These are phyloP conservation scores for Lymantria dispar DNA, from an alignment of 2,888 invertebrate species.

Conservation along the genomic window DNA sequence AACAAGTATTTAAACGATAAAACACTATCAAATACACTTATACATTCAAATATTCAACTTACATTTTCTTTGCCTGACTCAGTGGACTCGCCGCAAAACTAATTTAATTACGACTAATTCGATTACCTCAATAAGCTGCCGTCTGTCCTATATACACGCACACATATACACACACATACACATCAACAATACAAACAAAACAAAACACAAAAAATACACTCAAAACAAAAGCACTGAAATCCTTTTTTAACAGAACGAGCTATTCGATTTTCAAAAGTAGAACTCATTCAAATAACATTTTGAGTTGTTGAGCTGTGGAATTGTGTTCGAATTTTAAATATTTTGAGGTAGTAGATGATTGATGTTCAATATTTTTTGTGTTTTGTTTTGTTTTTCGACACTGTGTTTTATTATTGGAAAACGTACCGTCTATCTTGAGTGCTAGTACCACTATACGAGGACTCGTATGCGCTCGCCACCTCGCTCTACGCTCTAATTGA, in stretches of 20 bases:
- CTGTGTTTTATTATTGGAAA: slow-evolving; percentile 44
- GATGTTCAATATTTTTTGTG: neutral
- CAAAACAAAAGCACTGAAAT: slow-evolving; percentile 19
- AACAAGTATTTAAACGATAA: slow-evolving; percentile 17
- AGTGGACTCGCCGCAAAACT: slow-evolving; percentile 47
- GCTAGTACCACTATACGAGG: slow-evolving; percentile 53
- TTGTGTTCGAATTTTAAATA: slow-evolving; percentile 10
- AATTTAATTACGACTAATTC: slow-evolving; percentile 77
- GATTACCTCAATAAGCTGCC: slow-evolving; percentile 64
- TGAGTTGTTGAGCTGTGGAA: slow-evolving; percentile 5
- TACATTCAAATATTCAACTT: slow-evolving; percentile 37
- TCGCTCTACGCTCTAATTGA: slow-evolving; percentile 72
- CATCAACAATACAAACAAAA: neutral
- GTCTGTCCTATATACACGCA: slow-evolving; percentile 42
- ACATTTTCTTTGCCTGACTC: slow-evolving; percentile 47
- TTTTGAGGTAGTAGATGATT: neutral
- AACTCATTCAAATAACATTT: neutral
- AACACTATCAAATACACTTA: slow-evolving; percentile 22
- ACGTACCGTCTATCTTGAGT: slow-evolving; percentile 64
- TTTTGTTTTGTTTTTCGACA: slow-evolving; percentile 21
- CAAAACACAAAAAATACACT: slow-evolving; percentile 7
- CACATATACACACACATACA: slow-evolving; percentile 23
- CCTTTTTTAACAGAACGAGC: neutral
- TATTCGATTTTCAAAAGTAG: slow-evolving; percentile 15
- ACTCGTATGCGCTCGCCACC: slow-evolving; percentile 50